These are phyloP conservation scores for Sinocyclocheilus rhinocerous DNA, from an alignment of 2,113 vertebrate species.

Conservation along the genomic window DNA sequence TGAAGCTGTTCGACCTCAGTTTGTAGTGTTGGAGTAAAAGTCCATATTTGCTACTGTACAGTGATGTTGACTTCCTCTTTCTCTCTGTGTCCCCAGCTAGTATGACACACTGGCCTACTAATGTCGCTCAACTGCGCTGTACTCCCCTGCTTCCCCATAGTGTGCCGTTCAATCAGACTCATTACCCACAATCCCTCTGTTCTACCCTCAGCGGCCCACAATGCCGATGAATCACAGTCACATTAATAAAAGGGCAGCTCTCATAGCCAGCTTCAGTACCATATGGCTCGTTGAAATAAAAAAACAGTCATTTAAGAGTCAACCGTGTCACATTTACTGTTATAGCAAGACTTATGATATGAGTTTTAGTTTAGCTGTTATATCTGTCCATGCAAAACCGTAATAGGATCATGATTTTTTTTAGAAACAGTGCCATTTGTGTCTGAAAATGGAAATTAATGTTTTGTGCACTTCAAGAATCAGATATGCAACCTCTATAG, in stretches of 20 bases:
- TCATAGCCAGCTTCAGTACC: not conserved
- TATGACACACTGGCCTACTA: constrained; percentile 55
- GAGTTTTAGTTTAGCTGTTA: not conserved
- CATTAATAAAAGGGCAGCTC: not conserved
- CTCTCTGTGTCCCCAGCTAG: not conserved
- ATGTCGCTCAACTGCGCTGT: constrained; percentile 20
- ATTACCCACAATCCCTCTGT: constrained; percentile 36
- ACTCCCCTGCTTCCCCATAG: constrained; percentile 24
- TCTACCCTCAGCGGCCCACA: constrained; percentile 20
- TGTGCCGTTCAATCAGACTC: constrained; percentile 35
- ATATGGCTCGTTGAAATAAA: constrained; percentile 15
- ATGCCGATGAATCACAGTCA: constrained; percentile 26
- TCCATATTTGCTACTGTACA: not conserved
- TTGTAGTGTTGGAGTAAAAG: not conserved
- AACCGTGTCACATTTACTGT: not conserved
- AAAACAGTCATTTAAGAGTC: not conserved
- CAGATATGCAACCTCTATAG: not conserved
- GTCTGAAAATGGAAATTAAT: not conserved
- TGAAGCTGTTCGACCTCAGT: not conserved
- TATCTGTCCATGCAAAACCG: not conserved
- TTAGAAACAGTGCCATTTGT: not conserved
- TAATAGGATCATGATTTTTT: constrained; percentile 2
- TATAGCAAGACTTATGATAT: not conserved
- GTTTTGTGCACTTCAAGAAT: not conserved
- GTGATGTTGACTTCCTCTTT: not conserved